These are phyloP conservation scores for Eurosta solidaginis DNA, from an alignment of 1,140 invertebrate genomes.

Conservation along the genomic window DNA sequence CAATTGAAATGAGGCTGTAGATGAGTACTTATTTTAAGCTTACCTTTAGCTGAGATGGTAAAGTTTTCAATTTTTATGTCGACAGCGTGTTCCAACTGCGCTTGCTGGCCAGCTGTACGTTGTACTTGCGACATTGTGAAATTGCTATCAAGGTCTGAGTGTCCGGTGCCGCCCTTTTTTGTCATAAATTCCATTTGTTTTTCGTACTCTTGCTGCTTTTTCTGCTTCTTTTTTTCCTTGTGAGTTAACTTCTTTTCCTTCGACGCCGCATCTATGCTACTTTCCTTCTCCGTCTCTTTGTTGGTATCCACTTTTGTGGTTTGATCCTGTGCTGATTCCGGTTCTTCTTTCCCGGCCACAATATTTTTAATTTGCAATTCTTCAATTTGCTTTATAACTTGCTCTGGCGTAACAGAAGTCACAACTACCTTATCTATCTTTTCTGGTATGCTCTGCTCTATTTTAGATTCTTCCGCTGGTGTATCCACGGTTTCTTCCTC, in stretches of 20 bases:
- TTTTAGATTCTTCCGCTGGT: conserved; percentile 35
- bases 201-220: conserved; percentile 91
- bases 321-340: conserved; percentile 12
- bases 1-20: not conserved
- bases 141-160: conserved; percentile 88
- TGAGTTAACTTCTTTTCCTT: conserved; percentile 82
- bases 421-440: conserved; percentile 32
- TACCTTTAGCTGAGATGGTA: conserved; percentile 95
- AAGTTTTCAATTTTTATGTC: conserved; percentile 99
- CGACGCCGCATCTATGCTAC: conserved; percentile 38
- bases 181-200: conserved; percentile 87
- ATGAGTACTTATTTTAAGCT: conserved; percentile 56
- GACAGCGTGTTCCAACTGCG: conserved; percentile 89
- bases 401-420: conserved; percentile 34
- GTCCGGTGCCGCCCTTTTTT: conserved; percentile 85
- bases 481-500: conserved; percentile 38
- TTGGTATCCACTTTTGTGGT: conserved; percentile 33
- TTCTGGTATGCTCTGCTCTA: not conserved
- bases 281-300: conserved; percentile 35
- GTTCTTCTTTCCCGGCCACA: not conserved
- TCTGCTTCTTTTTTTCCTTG: conserved; percentile 93
- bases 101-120: conserved; percentile 81
- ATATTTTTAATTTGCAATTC: conserved; percentile 15
- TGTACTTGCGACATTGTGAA: conserved; percentile 96
- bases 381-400: not conserved